phyloP scores from a whole-genome alignment of 92 coral and sea anemone genomes.

The Palythoa grandis region DNA sequence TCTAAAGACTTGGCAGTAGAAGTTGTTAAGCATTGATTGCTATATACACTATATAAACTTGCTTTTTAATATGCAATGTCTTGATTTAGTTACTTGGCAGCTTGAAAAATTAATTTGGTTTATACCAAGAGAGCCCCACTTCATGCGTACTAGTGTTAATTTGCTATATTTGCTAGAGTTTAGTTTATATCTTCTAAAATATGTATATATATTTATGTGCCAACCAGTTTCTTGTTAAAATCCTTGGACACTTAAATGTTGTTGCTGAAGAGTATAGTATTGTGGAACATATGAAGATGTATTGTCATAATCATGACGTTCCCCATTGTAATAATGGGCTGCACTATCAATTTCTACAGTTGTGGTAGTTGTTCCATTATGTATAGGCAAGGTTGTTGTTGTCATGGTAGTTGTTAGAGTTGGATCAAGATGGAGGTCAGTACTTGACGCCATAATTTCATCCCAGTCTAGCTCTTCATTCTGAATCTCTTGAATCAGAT shows the following conservation, averaged over 20 bases:
- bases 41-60: conserved; percentile 18
- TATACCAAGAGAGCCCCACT: background rate
- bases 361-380: conserved; percentile 79
- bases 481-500: conserved; percentile 93
- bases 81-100: background rate
- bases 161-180: conserved; percentile 11
- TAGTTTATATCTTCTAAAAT: conserved; percentile 29
- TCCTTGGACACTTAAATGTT: conserved; percentile 74
- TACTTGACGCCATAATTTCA: conserved; percentile 93
- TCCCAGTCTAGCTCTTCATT: conserved; percentile 98
- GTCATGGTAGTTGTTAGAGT: conserved; percentile 70
- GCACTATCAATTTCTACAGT: conserved; percentile 97
- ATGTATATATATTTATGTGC: conserved; percentile 14
- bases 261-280: conserved; percentile 77
- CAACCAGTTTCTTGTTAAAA: conserved; percentile 62
- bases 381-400: conserved; percentile 52
- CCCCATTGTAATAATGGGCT: conserved; percentile 83
- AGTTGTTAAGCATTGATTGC: background rate
- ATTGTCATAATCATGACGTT: conserved; percentile 73
- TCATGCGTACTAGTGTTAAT: conserved; percentile 23
- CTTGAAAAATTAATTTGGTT: background rate
- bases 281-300: conserved; percentile 63
- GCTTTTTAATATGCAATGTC: background rate
- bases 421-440: conserved; percentile 86
- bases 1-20: background rate